Evolutionary conservation across 2,797 vertebrate genomes (phyloP).

Genomic region (Syncerus caffer): DNA sequence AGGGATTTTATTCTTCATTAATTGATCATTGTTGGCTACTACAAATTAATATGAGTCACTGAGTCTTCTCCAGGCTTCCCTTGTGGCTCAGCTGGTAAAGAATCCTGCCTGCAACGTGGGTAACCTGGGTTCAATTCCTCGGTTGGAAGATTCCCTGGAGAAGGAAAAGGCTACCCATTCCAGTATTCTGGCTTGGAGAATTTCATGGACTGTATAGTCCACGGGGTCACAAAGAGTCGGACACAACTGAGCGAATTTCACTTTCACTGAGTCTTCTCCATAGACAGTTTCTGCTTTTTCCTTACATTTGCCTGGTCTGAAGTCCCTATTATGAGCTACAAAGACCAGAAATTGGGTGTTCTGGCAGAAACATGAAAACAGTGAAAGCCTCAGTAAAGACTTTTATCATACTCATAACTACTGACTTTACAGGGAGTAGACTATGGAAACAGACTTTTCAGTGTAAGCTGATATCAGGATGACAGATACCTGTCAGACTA

Average conservation of each 20-base stretch:
- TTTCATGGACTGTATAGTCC: background rate
- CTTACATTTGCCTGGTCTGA: background rate
- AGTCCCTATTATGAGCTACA: background rate
- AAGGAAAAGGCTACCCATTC: background rate
- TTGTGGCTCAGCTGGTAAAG: background rate
- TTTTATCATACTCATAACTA: background rate
- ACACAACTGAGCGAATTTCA: background rate
- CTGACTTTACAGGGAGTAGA: background rate
- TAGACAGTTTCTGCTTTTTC: background rate
- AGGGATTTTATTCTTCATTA: background rate
- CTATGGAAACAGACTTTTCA: background rate
- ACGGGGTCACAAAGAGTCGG: background rate
- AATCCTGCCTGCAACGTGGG: background rate
- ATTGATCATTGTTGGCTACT: background rate
- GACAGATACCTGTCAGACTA: background rate
- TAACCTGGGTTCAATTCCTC: background rate
- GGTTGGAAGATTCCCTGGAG: background rate
- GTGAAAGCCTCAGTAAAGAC: background rate
- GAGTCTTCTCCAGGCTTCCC: background rate
- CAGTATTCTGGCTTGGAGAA: background rate
- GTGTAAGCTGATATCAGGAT: background rate
- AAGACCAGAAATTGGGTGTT: background rate
- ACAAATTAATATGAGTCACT: background rate
- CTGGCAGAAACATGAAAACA: background rate
- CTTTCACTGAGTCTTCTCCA: background rate